Evolutionary conservation across 2,888 invertebrate species (phyloP).

Genomic region (Drosophila crucigera): DNA sequence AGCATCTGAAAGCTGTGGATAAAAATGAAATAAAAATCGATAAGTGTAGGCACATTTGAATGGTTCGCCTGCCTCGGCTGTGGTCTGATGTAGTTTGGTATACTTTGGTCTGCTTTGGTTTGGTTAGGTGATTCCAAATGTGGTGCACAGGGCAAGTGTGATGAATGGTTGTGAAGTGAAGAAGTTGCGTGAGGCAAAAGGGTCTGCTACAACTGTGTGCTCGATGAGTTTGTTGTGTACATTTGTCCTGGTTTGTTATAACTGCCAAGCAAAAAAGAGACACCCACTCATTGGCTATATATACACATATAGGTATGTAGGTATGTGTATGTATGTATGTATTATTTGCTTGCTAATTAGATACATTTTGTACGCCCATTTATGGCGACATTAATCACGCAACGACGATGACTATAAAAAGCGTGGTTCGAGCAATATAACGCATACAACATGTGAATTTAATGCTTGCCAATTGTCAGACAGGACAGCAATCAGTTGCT

Average conservation of each 20-base stretch:
- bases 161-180: conserved; percentile 15
- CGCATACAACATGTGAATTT: conserved; percentile 46
- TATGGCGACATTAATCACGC: conserved; percentile 18
- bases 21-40: conserved; percentile 83
- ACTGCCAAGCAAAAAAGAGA: conserved; percentile 54
- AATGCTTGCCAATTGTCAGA: conserved; percentile 53
- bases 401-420: neutral
- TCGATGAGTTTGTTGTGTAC: conserved; percentile 19
- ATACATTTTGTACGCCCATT: conserved; percentile 20
- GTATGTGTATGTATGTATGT: conserved; percentile 2
- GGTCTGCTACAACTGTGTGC: conserved; percentile 7
- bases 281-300: conserved; percentile 6
- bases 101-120: conserved; percentile 15
- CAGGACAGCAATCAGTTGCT: conserved; percentile 41
- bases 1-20: conserved; percentile 48
- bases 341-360: conserved; percentile 59
- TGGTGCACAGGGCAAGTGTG: conserved; percentile 11
- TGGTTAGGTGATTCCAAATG: neutral
- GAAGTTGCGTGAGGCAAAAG: conserved; percentile 26
- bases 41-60: conserved; percentile 79
- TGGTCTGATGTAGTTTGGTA: conserved; percentile 24
- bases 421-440: conserved; percentile 14
- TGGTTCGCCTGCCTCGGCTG: conserved; percentile 23
- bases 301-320: conserved; percentile 3
- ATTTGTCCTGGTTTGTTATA: conserved; percentile 45